Base-by-base conservation (phyloP, 1,140 invertebrate species). In the Bacillus rossius region DNA sequence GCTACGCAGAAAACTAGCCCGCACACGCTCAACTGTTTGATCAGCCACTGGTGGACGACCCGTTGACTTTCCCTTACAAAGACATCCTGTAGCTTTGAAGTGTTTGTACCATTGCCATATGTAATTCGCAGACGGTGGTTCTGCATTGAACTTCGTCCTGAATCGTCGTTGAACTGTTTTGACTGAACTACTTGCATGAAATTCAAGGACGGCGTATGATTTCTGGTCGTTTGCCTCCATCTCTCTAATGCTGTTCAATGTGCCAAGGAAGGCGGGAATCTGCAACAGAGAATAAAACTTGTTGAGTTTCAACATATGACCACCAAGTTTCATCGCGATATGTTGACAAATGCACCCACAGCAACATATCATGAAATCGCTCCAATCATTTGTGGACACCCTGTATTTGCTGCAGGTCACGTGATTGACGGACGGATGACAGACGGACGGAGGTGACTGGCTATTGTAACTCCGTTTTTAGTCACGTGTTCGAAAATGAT, bases 1-100 rank as follows among this genome's bases (percentile, higher is more conserved):
- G 45, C 60, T 61, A 40, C 59, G 54, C 23, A 38, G 4, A 43
- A 55, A 61, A 57, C 48, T 61, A 20, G 59, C 49, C 50, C 50
- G 25, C 26, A 61, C 47, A 29, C 55, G 23, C 40, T 54, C 22
- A 19, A 61, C 60, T 1, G 43, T 53, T 5, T 52, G 13, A 23
- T 61, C 41, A 29, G 38, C 16, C 40, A 59, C 26, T 22, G n/a
- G 14, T 10, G 23, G 55, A 13, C 43, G 48, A 45, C 45, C 52
- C 34, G 34, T 5, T 34, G 19, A 13, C 42, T 61, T 51, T 40
- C 55, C 22, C 40, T 41, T 52, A 61, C 55, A 37, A 25, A 61
- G 22, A 23, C 43, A n/a, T 43, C 55, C 55, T 40, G 47, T 26
- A 48, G 25, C 7, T 45, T 34, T 41, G 43, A 61, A 49, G 45